Evolutionary conservation across 2,797 vertebrate genomes (phyloP).

Genomic region (Hypotaenidia philippensis): DNA sequence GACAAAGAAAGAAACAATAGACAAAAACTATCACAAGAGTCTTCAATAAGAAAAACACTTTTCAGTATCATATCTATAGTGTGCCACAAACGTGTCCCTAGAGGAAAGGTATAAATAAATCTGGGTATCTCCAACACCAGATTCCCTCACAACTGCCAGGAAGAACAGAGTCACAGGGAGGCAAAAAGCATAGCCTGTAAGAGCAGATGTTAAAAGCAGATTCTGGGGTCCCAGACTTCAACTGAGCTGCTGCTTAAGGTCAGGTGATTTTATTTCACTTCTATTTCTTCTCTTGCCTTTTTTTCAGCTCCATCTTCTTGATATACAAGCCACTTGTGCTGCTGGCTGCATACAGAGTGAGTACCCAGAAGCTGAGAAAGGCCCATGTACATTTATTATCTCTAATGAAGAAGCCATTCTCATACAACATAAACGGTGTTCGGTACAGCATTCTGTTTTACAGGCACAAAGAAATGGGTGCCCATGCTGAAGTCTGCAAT

Average conservation of each 20-base stretch:
- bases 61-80: background rate
- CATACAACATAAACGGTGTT: background rate
- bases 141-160: background rate
- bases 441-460: background rate
- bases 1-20: background rate
- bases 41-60: background rate
- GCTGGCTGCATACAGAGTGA: background rate
- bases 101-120: background rate
- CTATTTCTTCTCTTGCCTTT: background rate
- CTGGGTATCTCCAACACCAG: background rate
- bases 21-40: background rate
- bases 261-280: background rate
- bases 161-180: background rate
- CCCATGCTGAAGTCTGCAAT: background rate
- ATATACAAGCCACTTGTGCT: background rate
- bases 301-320: background rate
- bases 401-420: background rate
- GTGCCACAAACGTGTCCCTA: background rate
- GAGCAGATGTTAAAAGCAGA: background rate
- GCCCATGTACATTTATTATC: accelerated
- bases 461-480: background rate
- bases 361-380: background rate
- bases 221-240: background rate
- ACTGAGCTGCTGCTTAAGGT: background rate
- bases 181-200: background rate